Evolutionary conservation across 92 coral and sea anemone genomes (phyloP).

Genomic region (Diadumene lineata): DNA sequence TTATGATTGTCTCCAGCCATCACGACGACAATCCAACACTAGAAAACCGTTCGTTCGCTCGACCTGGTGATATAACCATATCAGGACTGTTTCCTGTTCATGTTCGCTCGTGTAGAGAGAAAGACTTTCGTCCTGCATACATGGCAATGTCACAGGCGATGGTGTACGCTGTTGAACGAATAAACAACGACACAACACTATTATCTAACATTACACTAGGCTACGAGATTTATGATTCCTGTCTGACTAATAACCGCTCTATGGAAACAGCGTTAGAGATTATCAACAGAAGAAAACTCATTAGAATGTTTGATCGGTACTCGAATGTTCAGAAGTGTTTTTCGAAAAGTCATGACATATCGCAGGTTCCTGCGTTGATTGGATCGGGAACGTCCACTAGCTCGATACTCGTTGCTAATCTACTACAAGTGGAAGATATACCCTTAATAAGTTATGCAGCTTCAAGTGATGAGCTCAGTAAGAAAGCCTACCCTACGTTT

Average conservation of each 20-base stretch:
- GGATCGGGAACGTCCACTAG: constrained; percentile 71
- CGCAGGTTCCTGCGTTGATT: constrained; percentile 57
- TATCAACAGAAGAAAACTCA: constrained; percentile 62
- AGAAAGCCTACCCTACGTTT: constrained; percentile 70
- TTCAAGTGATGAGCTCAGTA: constrained; percentile 79
- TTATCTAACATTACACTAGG: constrained; percentile 80
- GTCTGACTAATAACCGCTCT: constrained; percentile 48
- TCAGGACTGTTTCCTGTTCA: constrained; percentile 93
- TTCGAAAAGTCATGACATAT: constrained; percentile 4
- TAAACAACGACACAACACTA: constrained; percentile 59
- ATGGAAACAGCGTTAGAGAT: constrained; percentile 77
- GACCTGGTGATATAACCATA: constrained; percentile 68
- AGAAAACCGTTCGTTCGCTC: constrained; percentile 31
- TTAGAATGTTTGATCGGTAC: constrained; percentile 11
- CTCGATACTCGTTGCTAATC: constrained; percentile 76
- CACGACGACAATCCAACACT: constrained; percentile 4
- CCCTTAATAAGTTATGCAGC: constrained; percentile 91
- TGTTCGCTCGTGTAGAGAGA: constrained; percentile 32
- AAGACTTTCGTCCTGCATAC: constrained; percentile 52
- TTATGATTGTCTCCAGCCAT: constrained; percentile 6
- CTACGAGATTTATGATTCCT: constrained; percentile 76
- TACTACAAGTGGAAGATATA: constrained; percentile 66
- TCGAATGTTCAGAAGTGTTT: constrained; percentile 29
- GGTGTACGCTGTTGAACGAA: constrained; percentile 76
- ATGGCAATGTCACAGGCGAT: constrained; percentile 84